phyloP scores from a whole-genome alignment of 1,140 invertebrate species.

The Carcinoscorpius rotundicauda region DNA sequence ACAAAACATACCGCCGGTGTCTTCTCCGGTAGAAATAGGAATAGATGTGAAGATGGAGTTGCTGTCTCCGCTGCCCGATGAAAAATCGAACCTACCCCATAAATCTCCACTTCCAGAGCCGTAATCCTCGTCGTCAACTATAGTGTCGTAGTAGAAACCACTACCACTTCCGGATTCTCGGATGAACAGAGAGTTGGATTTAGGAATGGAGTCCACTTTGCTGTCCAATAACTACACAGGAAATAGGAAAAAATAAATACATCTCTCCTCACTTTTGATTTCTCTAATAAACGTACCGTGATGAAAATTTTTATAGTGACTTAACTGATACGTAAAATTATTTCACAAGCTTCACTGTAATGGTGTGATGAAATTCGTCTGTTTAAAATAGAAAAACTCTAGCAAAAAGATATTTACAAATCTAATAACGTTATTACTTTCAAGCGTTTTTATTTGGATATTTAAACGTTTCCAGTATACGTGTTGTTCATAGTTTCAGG shows the following conservation, averaged over 20 bases:
- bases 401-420: neutral
- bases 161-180: conserved; percentile 12
- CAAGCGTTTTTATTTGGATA: no score
- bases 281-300: neutral
- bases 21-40: no score
- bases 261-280: neutral
- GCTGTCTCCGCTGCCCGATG: neutral
- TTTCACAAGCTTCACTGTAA: neutral
- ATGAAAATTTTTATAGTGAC: neutral
- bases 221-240: conserved; percentile 6
- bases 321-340: neutral
- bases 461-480: no score
- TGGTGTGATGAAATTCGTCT: neutral
- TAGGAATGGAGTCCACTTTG: conserved; percentile 11
- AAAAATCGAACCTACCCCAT: conserved; percentile 3
- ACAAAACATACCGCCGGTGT: no score
- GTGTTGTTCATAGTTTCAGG: no score
- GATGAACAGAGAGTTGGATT: conserved; percentile 10
- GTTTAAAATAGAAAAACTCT: neutral
- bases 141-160: neutral
- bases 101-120: conserved; percentile 15
- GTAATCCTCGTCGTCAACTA: conserved; percentile 13
- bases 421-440: no score
- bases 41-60: neutral
- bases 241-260: neutral